These are phyloP conservation scores for Ctenopoma kingsleyae DNA, from an alignment of 2,797 vertebrate genomes.

Conservation along the genomic window DNA sequence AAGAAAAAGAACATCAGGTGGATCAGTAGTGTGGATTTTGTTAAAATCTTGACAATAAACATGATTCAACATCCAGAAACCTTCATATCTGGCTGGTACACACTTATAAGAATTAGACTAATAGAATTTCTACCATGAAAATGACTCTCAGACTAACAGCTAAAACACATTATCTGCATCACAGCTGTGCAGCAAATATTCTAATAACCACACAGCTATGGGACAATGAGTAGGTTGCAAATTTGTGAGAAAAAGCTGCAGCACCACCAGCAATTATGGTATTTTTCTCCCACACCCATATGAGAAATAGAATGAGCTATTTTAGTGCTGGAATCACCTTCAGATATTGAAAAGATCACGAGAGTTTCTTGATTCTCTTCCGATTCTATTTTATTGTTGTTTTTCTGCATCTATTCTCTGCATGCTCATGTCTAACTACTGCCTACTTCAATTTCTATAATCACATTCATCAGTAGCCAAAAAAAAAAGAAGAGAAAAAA, in stretches of 20 bases:
- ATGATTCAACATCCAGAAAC: too few relatives aligned
- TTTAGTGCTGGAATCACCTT: neutral
- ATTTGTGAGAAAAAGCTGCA: neutral
- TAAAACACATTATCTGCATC: too few relatives aligned
- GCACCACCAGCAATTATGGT: neutral
- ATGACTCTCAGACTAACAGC: too few relatives aligned
- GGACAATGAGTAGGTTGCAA: neutral
- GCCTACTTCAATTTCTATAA: conserved; percentile 5
- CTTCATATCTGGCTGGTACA: too few relatives aligned
- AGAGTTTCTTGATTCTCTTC: neutral
- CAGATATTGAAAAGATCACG: neutral
- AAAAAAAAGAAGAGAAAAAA: too few relatives aligned
- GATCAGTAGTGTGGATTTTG: too few relatives aligned
- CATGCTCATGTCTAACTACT: neutral
- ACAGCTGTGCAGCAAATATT: neutral
- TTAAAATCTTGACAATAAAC: too few relatives aligned
- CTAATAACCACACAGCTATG: neutral
- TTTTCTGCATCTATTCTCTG: neutral
- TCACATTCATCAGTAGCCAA: neutral
- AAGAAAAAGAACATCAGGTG: too few relatives aligned
- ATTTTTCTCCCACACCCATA: neutral
- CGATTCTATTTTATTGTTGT: neutral
- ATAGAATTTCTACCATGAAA: too few relatives aligned
- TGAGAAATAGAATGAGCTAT: neutral
- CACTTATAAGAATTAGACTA: too few relatives aligned